A percentile compares a stretch with the other conserved stretches of the same genome.
These are phyloP conservation scores for Spicauda simplicius DNA, from an alignment of 2,888 invertebrate genomes.

Conservation along the genomic window DNA sequence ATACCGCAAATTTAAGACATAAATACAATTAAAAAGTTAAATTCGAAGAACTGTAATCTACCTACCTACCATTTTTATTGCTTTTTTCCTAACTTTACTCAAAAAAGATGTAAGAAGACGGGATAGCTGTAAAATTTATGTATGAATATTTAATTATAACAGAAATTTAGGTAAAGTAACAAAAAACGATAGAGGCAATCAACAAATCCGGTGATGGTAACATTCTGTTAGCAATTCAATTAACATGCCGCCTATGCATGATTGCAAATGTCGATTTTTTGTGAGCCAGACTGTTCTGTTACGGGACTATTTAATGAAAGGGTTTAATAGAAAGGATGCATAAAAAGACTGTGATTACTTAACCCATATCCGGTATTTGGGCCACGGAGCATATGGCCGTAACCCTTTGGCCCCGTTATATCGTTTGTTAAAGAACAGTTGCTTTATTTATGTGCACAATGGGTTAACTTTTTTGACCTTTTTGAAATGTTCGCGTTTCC, in stretches of 20 bases:
- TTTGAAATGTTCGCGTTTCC: background rate
- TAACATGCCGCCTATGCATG: slow-evolving; percentile 63
- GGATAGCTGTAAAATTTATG: background rate
- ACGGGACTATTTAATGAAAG: slow-evolving; percentile 68
- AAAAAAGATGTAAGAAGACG: too few relatives aligned
- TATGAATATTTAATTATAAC: background rate
- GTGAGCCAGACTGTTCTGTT: slow-evolving; percentile 65
- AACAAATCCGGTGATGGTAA: slow-evolving; percentile 55
- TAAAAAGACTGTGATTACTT: slow-evolving; percentile 79
- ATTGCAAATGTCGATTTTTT: slow-evolving; percentile 72
- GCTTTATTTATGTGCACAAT: slow-evolving; percentile 72
- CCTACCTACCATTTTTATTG: too few relatives aligned
- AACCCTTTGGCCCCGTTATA: slow-evolving; percentile 84
- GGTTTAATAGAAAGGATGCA: slow-evolving; percentile 70
- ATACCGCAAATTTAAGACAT: too few relatives aligned
- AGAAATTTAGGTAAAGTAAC: background rate
- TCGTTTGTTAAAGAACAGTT: slow-evolving; percentile 73
- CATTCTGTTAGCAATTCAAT: slow-evolving; percentile 65
- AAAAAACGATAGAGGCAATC: slow-evolving; percentile 40
- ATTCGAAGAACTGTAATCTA: too few relatives aligned
- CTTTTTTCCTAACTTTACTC: too few relatives aligned
- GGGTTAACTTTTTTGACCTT: slow-evolving; percentile 59
- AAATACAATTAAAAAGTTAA: too few relatives aligned
- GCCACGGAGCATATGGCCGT: slow-evolving; percentile 69
- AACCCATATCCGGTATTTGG: slow-evolving; percentile 80